These are phyloP conservation scores for Caenorhabditis latens DNA, from an alignment of 1,140 invertebrate species.

Conservation along the genomic window DNA sequence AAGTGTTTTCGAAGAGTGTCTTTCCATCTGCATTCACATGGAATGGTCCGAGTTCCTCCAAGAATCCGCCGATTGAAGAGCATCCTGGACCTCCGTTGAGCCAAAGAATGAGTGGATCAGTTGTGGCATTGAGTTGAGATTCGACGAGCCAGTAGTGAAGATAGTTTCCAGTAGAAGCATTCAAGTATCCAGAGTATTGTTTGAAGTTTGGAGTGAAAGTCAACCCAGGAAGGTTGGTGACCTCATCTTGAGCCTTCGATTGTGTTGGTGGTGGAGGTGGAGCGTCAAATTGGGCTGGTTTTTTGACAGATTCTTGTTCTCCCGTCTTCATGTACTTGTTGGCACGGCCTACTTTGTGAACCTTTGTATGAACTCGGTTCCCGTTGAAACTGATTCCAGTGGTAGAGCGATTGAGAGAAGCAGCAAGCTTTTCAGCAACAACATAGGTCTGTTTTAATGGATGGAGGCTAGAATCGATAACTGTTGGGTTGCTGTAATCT, in stretches of 20 bases:
- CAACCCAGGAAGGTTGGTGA: constrained; percentile 64
- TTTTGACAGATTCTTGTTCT: constrained; percentile 1
- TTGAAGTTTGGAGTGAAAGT: constrained; percentile 65
- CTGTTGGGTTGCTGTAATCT: constrained; percentile 51
- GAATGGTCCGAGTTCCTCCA: constrained; percentile 80
- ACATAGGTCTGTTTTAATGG: constrained; percentile 7
- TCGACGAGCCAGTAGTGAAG: constrained; percentile 70
- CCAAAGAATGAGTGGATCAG: constrained; percentile 68
- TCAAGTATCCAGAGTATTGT: constrained; percentile 68
- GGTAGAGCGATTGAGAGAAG: constrained; percentile 29
- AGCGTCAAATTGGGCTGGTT: constrained; percentile 1
- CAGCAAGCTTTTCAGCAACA: constrained; percentile 37
- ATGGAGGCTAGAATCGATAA: background rate
- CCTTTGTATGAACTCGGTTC: constrained; percentile 35
- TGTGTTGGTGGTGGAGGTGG: constrained; percentile 17
- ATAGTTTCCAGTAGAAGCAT: constrained; percentile 64
- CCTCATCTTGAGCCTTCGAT: constrained; percentile 61
- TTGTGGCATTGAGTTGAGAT: constrained; percentile 61
- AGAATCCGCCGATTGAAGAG: constrained; percentile 79
- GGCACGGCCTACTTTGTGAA: constrained; percentile 7
- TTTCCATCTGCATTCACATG: constrained; percentile 74
- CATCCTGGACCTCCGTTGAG: constrained; percentile 81
- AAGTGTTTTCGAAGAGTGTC: constrained; percentile 78
- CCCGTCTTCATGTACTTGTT: background rate
- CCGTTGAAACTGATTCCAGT: constrained; percentile 28